Conservation (phyloP, 2,888 invertebrate species). For the Stenurella melanura region DNA sequence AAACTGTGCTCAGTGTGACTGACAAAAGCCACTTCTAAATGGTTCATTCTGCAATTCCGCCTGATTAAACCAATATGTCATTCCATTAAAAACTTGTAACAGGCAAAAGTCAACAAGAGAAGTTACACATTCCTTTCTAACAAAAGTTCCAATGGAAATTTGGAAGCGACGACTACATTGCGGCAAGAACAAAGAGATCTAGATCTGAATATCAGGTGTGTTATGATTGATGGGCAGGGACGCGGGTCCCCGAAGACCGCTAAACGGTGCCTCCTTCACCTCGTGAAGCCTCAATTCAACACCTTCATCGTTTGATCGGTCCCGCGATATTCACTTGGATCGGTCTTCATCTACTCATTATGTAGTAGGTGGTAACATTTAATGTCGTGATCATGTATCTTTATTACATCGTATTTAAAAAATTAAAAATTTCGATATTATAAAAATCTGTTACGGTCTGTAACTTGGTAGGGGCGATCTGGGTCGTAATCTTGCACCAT, state of each 20-base stretch:
- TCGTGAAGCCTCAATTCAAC: conserved; percentile 72
- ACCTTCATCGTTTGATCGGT: conserved; percentile 70
- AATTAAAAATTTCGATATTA: conserved; percentile 42
- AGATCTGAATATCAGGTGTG: conserved; percentile 70
- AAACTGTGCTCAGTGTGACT: too few species aligned
- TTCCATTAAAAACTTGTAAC: neutral
- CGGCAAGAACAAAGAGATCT: conserved; percentile 66
- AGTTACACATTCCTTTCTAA: neutral
- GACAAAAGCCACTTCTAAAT: too few species aligned
- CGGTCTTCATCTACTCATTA: conserved; percentile 69
- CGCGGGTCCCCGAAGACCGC: conserved; percentile 59
- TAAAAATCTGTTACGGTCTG: conserved; percentile 32
- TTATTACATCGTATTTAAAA: conserved; percentile 46
- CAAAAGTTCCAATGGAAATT: conserved; percentile 11
- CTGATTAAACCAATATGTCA: neutral
- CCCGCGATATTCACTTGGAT: conserved; percentile 66
- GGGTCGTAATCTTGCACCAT: neutral
- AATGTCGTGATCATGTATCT: conserved; percentile 51
- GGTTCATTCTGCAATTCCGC: too few species aligned
- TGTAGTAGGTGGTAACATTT: conserved; percentile 67
- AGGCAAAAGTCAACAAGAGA: neutral
- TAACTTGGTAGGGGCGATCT: conserved; percentile 1
- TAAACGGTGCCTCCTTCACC: conserved; percentile 68
- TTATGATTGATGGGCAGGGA: conserved; percentile 71
- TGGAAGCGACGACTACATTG: conserved; percentile 1